Conservation (phyloP, 2,113 vertebrate genomes). For the rat (Rattus norvegicus) region GRCr8 NC_086031.1:69129001-69129500, state of each 20-base stretch:
- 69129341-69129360: background rate
- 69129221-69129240: background rate
- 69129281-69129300: too few species aligned
- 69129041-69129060: background rate
- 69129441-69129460: background rate
- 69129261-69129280: background rate
- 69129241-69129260: background rate
- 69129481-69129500: background rate
- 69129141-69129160: background rate
- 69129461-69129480: background rate
- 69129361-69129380: background rate
- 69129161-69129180: background rate
- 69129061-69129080: too few species aligned
- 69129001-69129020: background rate
- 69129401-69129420: background rate
- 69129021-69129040: constrained; percentile 7
- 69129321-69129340: background rate
- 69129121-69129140: background rate
- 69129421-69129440: background rate
- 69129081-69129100: background rate
- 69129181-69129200: background rate
- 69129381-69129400: background rate
- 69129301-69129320: background rate
- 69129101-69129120: background rate
- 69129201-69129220: background rate